Percentiles rank a stretch among this genome's conserved stretches.
Evolutionary conservation across 2,113 vertebrate species (phyloP).

Genomic region (Bufo gargarizans): DNA sequence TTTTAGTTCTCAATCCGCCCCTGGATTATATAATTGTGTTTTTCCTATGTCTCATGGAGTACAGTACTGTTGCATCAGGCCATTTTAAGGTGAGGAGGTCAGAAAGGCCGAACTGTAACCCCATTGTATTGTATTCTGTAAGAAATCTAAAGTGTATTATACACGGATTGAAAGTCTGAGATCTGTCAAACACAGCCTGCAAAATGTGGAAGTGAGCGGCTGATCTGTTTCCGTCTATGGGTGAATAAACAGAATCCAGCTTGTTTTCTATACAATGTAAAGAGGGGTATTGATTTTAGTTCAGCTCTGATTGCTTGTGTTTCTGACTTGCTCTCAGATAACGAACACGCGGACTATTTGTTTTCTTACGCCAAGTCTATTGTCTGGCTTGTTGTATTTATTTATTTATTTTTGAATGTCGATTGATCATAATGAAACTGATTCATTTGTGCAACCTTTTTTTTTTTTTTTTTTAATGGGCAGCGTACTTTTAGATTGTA

Average conservation of each 20-base stretch:
- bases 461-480: no score
- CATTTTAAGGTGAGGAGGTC: no score
- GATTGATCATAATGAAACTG: conserved; percentile 49
- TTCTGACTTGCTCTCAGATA: conserved; percentile 71
- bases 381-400: neutral
- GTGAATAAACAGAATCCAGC: conserved; percentile 64
- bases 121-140: no score
- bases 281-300: conserved; percentile 69
- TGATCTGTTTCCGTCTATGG: conserved; percentile 23
- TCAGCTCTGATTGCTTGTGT: conserved; percentile 69
- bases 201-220: conserved; percentile 24
- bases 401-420: conserved; percentile 49
- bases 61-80: neutral
- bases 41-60: neutral
- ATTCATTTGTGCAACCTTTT: conserved; percentile 26
- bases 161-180: neutral
- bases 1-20: no score
- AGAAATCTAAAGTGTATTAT: neutral
- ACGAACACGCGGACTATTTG: conserved; percentile 66
- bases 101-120: neutral
- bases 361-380: conserved; percentile 63
- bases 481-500: neutral
- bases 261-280: conserved; percentile 68
- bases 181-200: neutral
- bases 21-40: no score